A percentile compares a stretch with the other conserved stretches of the same genome.
These are phyloP conservation scores for Myathropa florea DNA, from an alignment of 2,888 invertebrate species.

Conservation along the genomic window DNA sequence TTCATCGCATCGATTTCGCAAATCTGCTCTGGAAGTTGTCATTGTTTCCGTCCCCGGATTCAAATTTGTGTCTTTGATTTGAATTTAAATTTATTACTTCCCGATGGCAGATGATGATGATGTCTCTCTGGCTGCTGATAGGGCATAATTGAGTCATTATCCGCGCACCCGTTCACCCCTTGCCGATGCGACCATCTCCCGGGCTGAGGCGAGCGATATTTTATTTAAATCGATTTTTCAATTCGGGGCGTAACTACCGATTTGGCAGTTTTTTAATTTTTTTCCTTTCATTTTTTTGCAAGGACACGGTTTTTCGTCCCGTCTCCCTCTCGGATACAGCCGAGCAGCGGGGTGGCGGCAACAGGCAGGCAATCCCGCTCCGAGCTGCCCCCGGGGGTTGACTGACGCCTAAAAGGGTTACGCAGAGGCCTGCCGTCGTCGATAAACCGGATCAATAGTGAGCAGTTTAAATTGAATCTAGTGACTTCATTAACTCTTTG, in stretches of 20 bases:
- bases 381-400: background rate
- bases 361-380: background rate
- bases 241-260: slow-evolving; percentile 50
- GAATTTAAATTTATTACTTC: slow-evolving; percentile 63
- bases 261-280: slow-evolving; percentile 1
- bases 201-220: slow-evolving; percentile 33
- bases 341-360: background rate
- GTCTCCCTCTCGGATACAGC: too few relatives aligned
- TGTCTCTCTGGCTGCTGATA: slow-evolving; percentile 7
- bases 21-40: slow-evolving; percentile 30
- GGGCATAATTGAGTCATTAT: slow-evolving; percentile 63
- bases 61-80: slow-evolving; percentile 50
- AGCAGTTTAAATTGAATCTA: slow-evolving; percentile 34
- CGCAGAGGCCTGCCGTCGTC: slow-evolving; percentile 8
- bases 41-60: slow-evolving; percentile 16
- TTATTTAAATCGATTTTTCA: slow-evolving; percentile 65
- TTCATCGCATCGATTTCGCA: slow-evolving; percentile 53
- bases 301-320: background rate
- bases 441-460: slow-evolving; percentile 56
- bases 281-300: background rate
- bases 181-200: slow-evolving; percentile 30
- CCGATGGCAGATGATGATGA: slow-evolving; percentile 64
- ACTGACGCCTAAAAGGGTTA: slow-evolving; percentile 54
- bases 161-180: slow-evolving; percentile 42
- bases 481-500: slow-evolving; percentile 66